A percentile compares a stretch with the other conserved stretches of the same genome.
These are phyloP conservation scores for Galeruca laticollis DNA, from an alignment of 2,888 invertebrate species.

Conservation along the genomic window DNA sequence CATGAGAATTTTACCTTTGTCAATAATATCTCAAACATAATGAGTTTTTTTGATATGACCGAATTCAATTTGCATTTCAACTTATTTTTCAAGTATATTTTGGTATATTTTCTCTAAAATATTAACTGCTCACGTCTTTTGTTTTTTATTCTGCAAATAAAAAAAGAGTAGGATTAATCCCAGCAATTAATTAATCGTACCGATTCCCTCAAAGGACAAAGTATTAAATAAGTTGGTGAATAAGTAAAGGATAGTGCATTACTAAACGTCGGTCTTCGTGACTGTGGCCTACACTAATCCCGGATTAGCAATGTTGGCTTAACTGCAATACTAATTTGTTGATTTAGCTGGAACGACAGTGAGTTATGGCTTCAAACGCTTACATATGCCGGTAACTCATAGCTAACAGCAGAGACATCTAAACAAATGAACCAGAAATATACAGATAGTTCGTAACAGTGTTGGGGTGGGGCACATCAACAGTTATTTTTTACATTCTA, in stretches of 20 bases:
- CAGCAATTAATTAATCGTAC: slow-evolving; percentile 1
- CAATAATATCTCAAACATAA: too few species aligned
- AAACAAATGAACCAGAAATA: slow-evolving; percentile 51
- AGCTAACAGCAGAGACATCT: slow-evolving; percentile 54
- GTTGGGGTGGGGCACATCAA: neutral
- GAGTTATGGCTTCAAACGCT: slow-evolving; percentile 63
- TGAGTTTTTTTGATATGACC: too few species aligned
- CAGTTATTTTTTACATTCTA: neutral
- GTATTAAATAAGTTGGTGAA: slow-evolving; percentile 51
- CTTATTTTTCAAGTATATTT: too few species aligned
- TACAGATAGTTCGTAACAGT: slow-evolving; percentile 41
- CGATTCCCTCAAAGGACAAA: slow-evolving; percentile 36
- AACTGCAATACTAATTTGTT: slow-evolving; percentile 68
- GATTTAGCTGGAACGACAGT: slow-evolving; percentile 67
- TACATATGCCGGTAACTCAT: slow-evolving; percentile 57
- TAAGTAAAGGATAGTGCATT: slow-evolving; percentile 50
- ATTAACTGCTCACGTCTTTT: too few species aligned
- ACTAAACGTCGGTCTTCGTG: slow-evolving; percentile 56
- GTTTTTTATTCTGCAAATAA: neutral
- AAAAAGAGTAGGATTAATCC: neutral
- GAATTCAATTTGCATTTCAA: too few species aligned
- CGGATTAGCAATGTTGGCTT: slow-evolving; percentile 67
- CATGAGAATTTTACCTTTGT: too few species aligned
- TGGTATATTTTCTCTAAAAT: too few species aligned
- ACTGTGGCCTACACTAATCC: slow-evolving; percentile 65